phyloP scores from a whole-genome alignment of 2,113 vertebrate genomes.

The Amphiprion ocellaris region DNA sequence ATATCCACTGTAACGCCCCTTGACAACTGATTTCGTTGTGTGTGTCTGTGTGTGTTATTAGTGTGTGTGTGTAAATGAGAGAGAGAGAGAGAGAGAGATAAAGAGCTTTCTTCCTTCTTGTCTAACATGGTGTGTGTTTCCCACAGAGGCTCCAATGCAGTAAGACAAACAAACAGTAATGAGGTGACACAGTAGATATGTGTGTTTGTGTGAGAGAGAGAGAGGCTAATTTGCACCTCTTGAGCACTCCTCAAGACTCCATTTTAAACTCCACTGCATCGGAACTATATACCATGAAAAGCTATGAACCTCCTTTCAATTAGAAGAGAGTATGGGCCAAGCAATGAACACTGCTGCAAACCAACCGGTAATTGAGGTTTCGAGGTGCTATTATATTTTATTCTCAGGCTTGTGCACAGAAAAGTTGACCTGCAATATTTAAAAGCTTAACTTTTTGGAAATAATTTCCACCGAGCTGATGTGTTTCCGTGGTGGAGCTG shows the following conservation, averaged over 20 bases:
- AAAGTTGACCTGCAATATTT: slow-evolving; percentile 10
- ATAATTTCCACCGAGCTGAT: neutral
- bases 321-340: slow-evolving; percentile 31
- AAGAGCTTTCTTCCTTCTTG: slow-evolving; percentile 40
- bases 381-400: slow-evolving; percentile 14
- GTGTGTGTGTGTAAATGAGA: slow-evolving; percentile 19
- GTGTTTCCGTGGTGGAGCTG: neutral
- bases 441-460: slow-evolving; percentile 1
- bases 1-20: slow-evolving; percentile 69
- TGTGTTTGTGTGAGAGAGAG: slow-evolving; percentile 9
- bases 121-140: slow-evolving; percentile 41
- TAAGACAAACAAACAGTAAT: slow-evolving; percentile 74
- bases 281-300: slow-evolving; percentile 25
- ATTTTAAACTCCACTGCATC: slow-evolving; percentile 58
- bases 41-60: slow-evolving; percentile 18
- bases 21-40: slow-evolving; percentile 59
- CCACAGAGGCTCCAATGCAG: slow-evolving; percentile 53
- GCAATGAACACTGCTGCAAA: slow-evolving; percentile 19
- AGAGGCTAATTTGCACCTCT: slow-evolving; percentile 58
- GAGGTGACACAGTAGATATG: slow-evolving; percentile 44
- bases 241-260: slow-evolving; percentile 39
- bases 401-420: neutral
- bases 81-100: slow-evolving; percentile 43
- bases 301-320: slow-evolving; percentile 48
- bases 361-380: slow-evolving; percentile 24